phyloP scores from a whole-genome alignment of 2,797 vertebrate genomes.

The Sternarchorhynchus goeldii region DNA sequence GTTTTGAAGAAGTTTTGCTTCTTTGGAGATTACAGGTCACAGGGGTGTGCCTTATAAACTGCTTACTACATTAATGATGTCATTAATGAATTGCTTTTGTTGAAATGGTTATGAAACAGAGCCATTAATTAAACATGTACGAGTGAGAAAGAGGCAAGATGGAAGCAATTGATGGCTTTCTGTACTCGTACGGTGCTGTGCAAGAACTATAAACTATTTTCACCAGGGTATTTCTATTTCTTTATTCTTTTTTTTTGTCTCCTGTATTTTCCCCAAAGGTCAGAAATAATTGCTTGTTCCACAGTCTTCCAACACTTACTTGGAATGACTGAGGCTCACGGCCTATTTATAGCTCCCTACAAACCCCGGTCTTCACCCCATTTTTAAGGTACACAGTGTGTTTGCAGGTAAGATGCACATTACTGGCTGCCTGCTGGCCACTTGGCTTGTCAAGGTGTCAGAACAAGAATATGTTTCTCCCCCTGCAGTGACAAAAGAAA shows the following conservation, averaged over 20 bases:
- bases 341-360: conserved; percentile 8
- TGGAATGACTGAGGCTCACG: conserved; percentile 2
- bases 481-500: too few species aligned
- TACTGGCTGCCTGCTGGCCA: background rate
- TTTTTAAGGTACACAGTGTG: background rate
- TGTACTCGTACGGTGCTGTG: background rate
- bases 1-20: background rate
- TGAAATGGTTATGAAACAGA: conserved; percentile 9
- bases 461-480: background rate
- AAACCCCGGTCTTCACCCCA: conserved; percentile 14
- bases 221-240: conserved; percentile 14
- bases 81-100: conserved; percentile 5
- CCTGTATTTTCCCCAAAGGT: conserved; percentile 30
- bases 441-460: background rate
- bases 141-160: background rate
- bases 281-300: conserved; percentile 36
- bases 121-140: background rate
- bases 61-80: background rate
- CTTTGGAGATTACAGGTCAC: too few species aligned
- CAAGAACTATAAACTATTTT: background rate
- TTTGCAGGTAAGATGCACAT: background rate
- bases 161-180: too few species aligned
- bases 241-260: conserved; percentile 32
- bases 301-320: conserved; percentile 8
- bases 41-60: background rate